Evolutionary conservation across 35 echinoderm and acorn worm genomes (phyloP).

Genomic region (Lytechinus pictus): DNA sequence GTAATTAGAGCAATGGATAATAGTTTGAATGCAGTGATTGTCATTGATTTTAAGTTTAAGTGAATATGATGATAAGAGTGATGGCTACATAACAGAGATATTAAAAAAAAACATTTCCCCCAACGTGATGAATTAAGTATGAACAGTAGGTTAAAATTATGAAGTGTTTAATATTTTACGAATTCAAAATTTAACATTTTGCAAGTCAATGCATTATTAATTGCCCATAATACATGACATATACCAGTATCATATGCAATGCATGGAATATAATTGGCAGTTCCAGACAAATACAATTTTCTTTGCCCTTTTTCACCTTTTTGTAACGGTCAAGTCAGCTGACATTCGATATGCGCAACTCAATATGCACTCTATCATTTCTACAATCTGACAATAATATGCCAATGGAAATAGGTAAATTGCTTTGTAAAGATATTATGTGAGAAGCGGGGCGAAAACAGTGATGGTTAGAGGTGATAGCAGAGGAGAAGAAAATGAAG

Average conservation of each 20-base stretch:
- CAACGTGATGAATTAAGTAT: no score
- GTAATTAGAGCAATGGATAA: no score
- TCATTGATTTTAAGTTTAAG: no score
- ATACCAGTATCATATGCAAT: no score
- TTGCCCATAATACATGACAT: background rate
- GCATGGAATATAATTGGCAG: no score
- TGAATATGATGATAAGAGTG: no score
- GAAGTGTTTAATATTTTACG: no score
- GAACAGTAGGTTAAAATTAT: no score
- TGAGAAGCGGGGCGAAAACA: background rate
- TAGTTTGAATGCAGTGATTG: no score
- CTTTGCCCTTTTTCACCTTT: background rate
- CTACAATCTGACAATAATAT: background rate
- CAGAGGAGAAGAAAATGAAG: background rate
- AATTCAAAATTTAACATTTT: background rate
- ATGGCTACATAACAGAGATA: no score
- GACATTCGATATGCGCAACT: background rate
- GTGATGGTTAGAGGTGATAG: background rate
- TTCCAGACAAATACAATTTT: background rate
- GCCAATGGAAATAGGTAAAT: conserved; percentile 18
- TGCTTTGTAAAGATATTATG: conserved; percentile 6
- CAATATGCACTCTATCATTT: background rate
- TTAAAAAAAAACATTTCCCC: no score
- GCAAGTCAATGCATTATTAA: background rate
- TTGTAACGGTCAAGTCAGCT: background rate